Conservation (phyloP, 2,888 invertebrate species). For the Gibbula magus region DNA sequence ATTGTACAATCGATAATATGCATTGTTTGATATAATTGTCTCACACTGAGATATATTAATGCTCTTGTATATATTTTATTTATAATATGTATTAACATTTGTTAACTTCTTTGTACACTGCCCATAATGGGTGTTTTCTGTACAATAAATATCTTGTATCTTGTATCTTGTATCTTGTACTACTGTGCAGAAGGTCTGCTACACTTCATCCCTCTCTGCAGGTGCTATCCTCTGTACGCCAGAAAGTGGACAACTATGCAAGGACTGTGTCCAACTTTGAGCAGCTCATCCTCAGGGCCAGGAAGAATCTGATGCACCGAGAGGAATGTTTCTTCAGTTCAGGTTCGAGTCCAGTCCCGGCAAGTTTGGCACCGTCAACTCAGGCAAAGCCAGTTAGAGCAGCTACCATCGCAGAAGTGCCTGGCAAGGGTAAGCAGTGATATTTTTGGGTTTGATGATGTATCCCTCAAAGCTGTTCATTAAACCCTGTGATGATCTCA, state of each 20-base stretch:
- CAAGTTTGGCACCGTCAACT: background rate
- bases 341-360: conserved; percentile 16
- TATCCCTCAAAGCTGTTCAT: too few species aligned
- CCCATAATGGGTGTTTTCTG: too few species aligned
- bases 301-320: conserved; percentile 80
- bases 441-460: background rate
- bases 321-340: conserved; percentile 43
- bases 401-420: conserved; percentile 28
- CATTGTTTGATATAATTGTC: background rate
- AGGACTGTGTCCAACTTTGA: conserved; percentile 76
- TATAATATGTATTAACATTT: too few species aligned
- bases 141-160: too few species aligned
- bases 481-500: too few species aligned
- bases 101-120: too few species aligned
- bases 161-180: too few species aligned
- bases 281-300: conserved; percentile 85
- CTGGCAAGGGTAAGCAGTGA: conserved; percentile 21
- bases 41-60: too few species aligned
- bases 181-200: background rate
- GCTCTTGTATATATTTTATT: too few species aligned
- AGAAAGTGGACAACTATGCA: conserved; percentile 86
- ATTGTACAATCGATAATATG: too few species aligned
- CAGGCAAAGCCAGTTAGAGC: conserved; percentile 22
- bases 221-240: conserved; percentile 87
- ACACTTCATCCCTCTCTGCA: conserved; percentile 66